A percentile compares a stretch with the other conserved stretches of the same genome.
These are phyloP conservation scores for Hylomyscus alleni DNA, from an alignment of 2,797 vertebrate genomes.

Conservation along the genomic window DNA sequence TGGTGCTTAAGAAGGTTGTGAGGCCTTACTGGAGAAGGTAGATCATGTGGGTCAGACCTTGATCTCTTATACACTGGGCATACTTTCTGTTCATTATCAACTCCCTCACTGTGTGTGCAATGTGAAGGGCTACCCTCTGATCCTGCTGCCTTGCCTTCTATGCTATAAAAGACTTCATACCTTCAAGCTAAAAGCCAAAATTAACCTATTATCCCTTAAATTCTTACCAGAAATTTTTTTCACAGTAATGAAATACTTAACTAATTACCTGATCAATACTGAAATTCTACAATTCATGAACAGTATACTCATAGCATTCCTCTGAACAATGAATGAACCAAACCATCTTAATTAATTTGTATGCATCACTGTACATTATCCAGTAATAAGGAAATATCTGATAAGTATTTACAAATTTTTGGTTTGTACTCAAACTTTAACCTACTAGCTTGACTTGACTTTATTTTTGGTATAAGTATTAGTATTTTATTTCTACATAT, in stretches of 20 bases:
- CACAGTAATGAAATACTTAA: not conserved
- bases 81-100: not conserved
- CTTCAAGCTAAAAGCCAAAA: not conserved
- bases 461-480: not conserved
- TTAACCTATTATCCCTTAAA: not conserved
- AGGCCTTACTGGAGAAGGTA: not conserved
- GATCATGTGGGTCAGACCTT: not conserved
- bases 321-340: not conserved
- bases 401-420: not conserved
- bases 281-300: not conserved
- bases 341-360: not conserved
- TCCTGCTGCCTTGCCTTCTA: not conserved
- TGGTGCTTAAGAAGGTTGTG: not conserved
- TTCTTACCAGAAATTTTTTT: not conserved
- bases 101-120: not conserved
- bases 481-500: not conserved
- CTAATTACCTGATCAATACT: not conserved
- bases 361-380: not conserved
- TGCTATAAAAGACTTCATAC: not conserved
- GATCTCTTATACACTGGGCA: not conserved
- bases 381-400: not conserved
- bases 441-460: not conserved
- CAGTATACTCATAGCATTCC: not conserved
- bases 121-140: too few relatives aligned
- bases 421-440: not conserved